Base-by-base conservation (phyloP, 2,888 invertebrate species). In the Epirrita christyi region DNA sequence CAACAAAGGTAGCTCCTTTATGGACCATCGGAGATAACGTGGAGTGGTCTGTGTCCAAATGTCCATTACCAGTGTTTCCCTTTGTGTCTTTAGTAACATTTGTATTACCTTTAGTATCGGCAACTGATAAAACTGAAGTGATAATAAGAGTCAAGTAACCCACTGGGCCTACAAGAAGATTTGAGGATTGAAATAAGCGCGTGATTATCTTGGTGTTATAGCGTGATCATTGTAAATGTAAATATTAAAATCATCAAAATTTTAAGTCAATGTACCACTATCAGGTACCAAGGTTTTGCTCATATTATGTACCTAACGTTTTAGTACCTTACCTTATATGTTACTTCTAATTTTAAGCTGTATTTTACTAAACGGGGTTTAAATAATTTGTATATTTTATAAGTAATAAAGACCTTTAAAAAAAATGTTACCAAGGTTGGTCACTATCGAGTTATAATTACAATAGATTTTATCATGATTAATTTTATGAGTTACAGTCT, bases 1-100 rank as follows among this genome's bases (percentile, higher is more conserved):
- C 78, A 79, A 81, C 81, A 85, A 82, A 82, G 74, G 68, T 80
- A 82, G 83, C 80, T n/a, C n/a, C n/a, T 82, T 88, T 88, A 88
- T 85, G 81, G 76, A 81, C 76, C 73, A 76, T 78, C 70, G 72
- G 70, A 81, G 88, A 88, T 88, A 89, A 85, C 77, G 75, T 51
- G 29, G 58, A 67, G 64, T 74, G 72, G 73, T 76, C 76, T 71
- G 68, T 71, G 80, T 84, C 85, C 81, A 73, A 82, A 83, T 78
- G 78, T 73, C 86, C 88, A 88, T 89, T 88, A 86, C 83, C 64
- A 86, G 81, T 84, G 82, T 80, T 78, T 37, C 73, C 71, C 83
- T 88, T 87, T 87, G 77, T 77, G 68, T 66, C 59, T 59, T 63
- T 61, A 61, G 72, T 75, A 67, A 74, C 73, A 67, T 67, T 63